A percentile compares a stretch with the other conserved stretches of the same genome.
Conservation (phyloP, 2,797 vertebrate species). For the Xiphophorus birchmanni region DNA sequence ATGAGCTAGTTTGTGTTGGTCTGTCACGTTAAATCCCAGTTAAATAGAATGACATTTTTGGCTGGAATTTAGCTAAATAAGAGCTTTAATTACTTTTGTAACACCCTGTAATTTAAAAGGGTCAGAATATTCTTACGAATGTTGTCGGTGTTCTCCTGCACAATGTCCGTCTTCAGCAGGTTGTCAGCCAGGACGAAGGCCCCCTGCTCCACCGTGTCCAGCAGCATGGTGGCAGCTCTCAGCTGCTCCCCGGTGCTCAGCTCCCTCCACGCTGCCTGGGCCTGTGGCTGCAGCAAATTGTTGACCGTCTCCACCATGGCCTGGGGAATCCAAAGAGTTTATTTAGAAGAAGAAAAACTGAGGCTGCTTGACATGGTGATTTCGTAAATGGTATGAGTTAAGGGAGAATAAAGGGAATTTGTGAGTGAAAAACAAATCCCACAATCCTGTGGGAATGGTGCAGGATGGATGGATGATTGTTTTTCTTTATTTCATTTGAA, state of each 20-base stretch:
- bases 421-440: conserved; percentile 34
- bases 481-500: conserved; percentile 11
- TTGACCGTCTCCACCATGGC: conserved; percentile 99
- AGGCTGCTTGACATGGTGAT: conserved; percentile 47
- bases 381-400: conserved; percentile 46
- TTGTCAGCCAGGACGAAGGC: conserved; percentile 98
- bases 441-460: conserved; percentile 23
- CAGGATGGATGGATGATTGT: conserved; percentile 9
- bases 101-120: not conserved
- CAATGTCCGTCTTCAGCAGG: conserved; percentile 97
- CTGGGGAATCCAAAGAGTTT: conserved; percentile 52
- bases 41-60: not conserved
- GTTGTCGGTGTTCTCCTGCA: conserved; percentile 96
- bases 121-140: conserved; percentile 87
- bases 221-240: conserved; percentile 92
- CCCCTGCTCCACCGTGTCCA: conserved; percentile 97
- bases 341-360: conserved; percentile 43
- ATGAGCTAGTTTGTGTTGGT: not conserved
- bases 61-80: not conserved
- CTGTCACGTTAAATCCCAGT: not conserved
- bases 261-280: conserved; percentile 90
- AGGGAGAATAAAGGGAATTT: conserved; percentile 30
- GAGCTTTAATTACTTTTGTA: not conserved
- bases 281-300: conserved; percentile 94
- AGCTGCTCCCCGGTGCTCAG: conserved; percentile 90